Evolutionary conservation across 2,113 vertebrate species (phyloP).

Genomic region (Numenius arquata): DNA sequence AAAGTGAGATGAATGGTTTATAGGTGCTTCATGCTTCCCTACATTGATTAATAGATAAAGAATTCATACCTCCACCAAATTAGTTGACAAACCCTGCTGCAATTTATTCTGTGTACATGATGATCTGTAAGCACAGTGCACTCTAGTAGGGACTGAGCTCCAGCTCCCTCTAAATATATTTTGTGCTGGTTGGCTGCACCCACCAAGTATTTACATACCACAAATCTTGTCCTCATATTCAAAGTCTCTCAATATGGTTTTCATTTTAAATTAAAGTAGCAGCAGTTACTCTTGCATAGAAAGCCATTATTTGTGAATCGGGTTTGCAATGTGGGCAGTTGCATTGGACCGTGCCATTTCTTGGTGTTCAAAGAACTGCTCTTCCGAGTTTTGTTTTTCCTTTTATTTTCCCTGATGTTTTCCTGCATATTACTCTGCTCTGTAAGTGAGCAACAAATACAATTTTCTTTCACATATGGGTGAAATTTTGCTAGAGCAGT

Average conservation of each 20-base stretch:
- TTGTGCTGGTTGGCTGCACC: slow-evolving; percentile 19
- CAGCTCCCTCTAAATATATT: not conserved
- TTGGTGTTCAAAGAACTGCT: not conserved
- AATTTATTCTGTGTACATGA: not conserved
- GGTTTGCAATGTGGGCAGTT: not conserved
- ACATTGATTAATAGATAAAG: slow-evolving; percentile 57
- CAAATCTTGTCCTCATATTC: not conserved
- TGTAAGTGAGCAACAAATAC: not conserved
- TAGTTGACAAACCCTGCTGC: slow-evolving; percentile 23
- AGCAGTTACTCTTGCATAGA: not conserved
- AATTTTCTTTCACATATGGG: not conserved
- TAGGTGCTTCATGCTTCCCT: slow-evolving; percentile 28
- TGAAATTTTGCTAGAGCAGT: not conserved
- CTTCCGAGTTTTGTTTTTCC: not conserved
- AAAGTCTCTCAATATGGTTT: not conserved
- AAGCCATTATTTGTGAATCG: not conserved
- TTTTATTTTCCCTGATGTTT: not conserved
- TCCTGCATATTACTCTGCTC: not conserved
- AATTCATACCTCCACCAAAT: slow-evolving; percentile 33
- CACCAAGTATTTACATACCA: not conserved
- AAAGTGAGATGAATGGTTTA: slow-evolving; percentile 57
- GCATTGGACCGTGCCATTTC: not conserved
- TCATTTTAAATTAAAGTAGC: not conserved
- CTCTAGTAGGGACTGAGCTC: not conserved
- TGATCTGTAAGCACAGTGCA: not conserved